phyloP scores from a whole-genome alignment of 2,888 invertebrate genomes.

The Drosophila bunnanda region DNA sequence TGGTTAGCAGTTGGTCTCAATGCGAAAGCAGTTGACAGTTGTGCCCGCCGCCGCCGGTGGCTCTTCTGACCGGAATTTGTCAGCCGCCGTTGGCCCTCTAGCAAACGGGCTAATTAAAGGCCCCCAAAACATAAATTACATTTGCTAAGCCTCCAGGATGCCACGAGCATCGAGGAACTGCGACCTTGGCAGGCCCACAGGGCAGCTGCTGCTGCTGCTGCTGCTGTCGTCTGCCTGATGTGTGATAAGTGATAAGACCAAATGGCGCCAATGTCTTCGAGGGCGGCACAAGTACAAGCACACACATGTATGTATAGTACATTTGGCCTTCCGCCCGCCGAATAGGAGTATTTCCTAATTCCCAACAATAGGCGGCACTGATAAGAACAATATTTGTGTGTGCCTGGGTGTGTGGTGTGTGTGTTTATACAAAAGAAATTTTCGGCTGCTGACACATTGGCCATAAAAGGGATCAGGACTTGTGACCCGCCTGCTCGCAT shows the following conservation, averaged over 20 bases:
- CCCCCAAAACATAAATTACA: slow-evolving; percentile 36
- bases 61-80: slow-evolving; percentile 35
- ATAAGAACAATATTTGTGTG: slow-evolving; percentile 47
- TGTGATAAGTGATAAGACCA: slow-evolving; percentile 67
- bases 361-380: slow-evolving; percentile 45
- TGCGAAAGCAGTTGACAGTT: slow-evolving; percentile 67
- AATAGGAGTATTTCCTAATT: slow-evolving; percentile 41
- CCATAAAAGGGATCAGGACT: slow-evolving; percentile 51
- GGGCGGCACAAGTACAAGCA: slow-evolving; percentile 7
- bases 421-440: slow-evolving; percentile 46
- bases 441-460: slow-evolving; percentile 38
- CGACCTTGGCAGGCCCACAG: slow-evolving; percentile 36
- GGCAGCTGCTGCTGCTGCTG: neutral
- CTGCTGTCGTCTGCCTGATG: slow-evolving; percentile 63
- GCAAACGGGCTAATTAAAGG: slow-evolving; percentile 50
- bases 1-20: slow-evolving; percentile 49
- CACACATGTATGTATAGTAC: neutral
- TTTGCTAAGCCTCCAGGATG: slow-evolving; percentile 18
- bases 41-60: slow-evolving; percentile 13
- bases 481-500: slow-evolving; percentile 37
- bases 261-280: slow-evolving; percentile 43
- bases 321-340: slow-evolving; percentile 35
- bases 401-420: neutral
- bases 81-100: slow-evolving; percentile 24
- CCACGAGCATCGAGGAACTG: neutral